phyloP scores from a whole-genome alignment of 2,888 invertebrate genomes.

The Adelphocoris suturalis region DNA sequence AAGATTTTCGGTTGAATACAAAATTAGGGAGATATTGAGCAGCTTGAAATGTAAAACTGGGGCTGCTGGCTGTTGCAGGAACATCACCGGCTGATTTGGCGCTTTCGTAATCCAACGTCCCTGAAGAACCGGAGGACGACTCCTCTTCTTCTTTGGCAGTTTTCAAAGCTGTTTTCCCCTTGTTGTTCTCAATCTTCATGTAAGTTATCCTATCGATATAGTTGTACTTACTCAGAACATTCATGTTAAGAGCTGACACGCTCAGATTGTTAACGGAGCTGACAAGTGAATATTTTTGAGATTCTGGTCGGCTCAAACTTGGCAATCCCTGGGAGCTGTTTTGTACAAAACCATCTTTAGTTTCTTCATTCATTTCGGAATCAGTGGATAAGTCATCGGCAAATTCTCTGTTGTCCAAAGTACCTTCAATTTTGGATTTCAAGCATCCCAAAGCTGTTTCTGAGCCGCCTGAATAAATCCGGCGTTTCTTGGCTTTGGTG shows the following conservation, averaged over 20 bases:
- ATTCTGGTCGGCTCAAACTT: conserved; percentile 1
- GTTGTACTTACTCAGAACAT: neutral
- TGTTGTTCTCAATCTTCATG: neutral
- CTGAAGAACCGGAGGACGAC: neutral
- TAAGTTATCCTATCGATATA: neutral
- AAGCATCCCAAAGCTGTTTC: neutral
- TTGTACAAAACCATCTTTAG: neutral
- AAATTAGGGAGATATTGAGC: neutral
- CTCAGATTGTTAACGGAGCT: neutral
- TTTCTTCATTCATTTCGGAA: neutral
- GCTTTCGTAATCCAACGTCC: neutral
- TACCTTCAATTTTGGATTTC: neutral
- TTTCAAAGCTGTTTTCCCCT: neutral
- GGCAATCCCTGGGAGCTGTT: too few relatives aligned
- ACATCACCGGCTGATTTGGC: neutral
- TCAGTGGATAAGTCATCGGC: neutral
- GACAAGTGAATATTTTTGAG: neutral
- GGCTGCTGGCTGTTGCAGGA: neutral
- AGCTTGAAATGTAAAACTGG: neutral
- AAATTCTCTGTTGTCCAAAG: neutral
- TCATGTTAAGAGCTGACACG: neutral
- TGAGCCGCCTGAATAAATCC: neutral
- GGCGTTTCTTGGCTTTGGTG: neutral
- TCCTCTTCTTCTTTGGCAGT: neutral
- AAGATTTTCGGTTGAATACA: neutral